Evolutionary conservation across 2,888 invertebrate species (phyloP), one percentile per base, ranked within the genome.

Genomic region (Polyommatus iphigenia): DNA sequence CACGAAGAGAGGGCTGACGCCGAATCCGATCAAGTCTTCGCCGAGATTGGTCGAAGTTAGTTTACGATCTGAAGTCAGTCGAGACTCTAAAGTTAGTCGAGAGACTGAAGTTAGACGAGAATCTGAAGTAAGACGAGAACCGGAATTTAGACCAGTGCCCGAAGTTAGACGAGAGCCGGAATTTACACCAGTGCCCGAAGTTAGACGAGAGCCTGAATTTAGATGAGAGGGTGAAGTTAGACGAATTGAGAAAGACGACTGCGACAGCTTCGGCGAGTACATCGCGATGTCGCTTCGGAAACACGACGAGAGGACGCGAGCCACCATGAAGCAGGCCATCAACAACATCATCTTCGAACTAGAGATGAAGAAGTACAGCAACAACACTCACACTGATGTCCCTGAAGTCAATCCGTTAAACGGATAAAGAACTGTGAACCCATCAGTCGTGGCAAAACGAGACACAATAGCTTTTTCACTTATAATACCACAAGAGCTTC

Each of bases 301-400:
- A 81, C 93, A 93, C 76, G 92, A 92, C 80, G 90, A 91, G 24
- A 85, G 91, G 29, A 91, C 93, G 0, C 89, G 89, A 59, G 88
- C 90, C 2, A 91, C 93, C 91, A 93, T 93, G 71, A 93, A 94
- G 78, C 93, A 93, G 79, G 93, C 93, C 0, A 93, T 94, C 3
- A 93, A 93, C 77, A 93, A 93, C 78, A 92, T 93, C 71, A 79
- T 93, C 18, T 93, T 92, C 80, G 93, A 93, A 78, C 92, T 92
- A 77, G 93, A 93, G 80, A 93, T 93, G 93, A 92, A 91, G 82
- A 91, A 90, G 77, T 94, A 91, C 76, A 88, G 83, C 54, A 79
- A 78, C 5, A 84, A 85, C 2, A 88, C 89, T 78, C 90, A 89
- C 54, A 85, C 87, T 0, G 85, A 89, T 0, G 80, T 89, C 6